Conservation (phyloP, 2,888 invertebrate species). For the Cheilosia vernalis region DNA sequence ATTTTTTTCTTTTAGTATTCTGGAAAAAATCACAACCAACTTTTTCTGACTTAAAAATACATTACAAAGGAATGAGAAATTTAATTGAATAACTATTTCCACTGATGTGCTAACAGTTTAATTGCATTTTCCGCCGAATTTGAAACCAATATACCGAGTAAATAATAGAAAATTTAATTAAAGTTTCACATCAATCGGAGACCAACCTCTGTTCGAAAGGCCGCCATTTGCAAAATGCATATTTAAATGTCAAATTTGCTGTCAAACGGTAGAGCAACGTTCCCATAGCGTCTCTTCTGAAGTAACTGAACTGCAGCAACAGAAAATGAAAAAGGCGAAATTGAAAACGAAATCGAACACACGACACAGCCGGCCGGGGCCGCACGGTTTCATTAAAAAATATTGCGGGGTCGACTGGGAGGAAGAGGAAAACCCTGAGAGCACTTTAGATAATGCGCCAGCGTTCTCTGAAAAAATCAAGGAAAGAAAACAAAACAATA, state of each 20-base stretch:
- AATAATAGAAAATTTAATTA: slow-evolving; percentile 33
- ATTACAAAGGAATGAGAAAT: background rate
- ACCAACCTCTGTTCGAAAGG: slow-evolving; percentile 70
- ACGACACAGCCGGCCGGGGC: background rate
- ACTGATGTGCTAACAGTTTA: background rate
- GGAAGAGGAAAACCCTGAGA: slow-evolving; percentile 40
- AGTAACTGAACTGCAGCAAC: slow-evolving; percentile 66
- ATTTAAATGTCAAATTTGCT: slow-evolving; percentile 71
- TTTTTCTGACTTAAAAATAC: slow-evolving; percentile 17
- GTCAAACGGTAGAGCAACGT: slow-evolving; percentile 75
- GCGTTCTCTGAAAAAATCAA: slow-evolving; percentile 46
- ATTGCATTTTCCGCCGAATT: slow-evolving; percentile 21
- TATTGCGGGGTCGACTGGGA: slow-evolving; percentile 9
- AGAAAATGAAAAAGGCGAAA: slow-evolving; percentile 73
- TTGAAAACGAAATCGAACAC: slow-evolving; percentile 69
- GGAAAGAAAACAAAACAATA: slow-evolving; percentile 45
- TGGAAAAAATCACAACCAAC: background rate
- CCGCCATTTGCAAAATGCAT: slow-evolving; percentile 76
- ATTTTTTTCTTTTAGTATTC: background rate
- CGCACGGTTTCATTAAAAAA: background rate
- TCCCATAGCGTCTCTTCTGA: slow-evolving; percentile 75
- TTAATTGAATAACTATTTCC: background rate
- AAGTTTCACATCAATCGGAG: slow-evolving; percentile 27
- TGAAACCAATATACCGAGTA: slow-evolving; percentile 2
- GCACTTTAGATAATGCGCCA: slow-evolving; percentile 51